Evolutionary conservation across 2,888 invertebrate species (phyloP), one percentile per base, ranked within the genome.

Genomic region (Tenthredo notha): DNA sequence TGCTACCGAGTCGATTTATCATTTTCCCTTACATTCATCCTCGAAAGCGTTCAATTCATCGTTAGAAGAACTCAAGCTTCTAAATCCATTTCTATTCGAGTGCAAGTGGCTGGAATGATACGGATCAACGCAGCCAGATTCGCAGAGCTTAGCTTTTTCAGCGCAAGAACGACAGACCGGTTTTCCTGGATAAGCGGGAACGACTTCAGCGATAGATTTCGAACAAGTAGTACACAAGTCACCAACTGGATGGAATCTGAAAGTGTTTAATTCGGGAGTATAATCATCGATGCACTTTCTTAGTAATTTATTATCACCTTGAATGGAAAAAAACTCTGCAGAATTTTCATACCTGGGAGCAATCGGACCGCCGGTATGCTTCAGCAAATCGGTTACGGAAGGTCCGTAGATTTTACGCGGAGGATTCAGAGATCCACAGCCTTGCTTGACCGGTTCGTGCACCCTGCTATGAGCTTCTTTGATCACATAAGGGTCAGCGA

Each of bases 161-260:
- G 58, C 75, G 58, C 86, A 86, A n/a, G 12, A 5, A 12, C 4
- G 67, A 50, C 89, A 90, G 7, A 78, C 65, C 15, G 86, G 78
- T 85, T 88, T 88, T 0, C 87, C 90, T 37, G 91, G 91, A 80
- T 88, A 86, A 5, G 90, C 91, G 1, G 91, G 90, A 2, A 83
- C 86, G 1, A 91, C 90, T 84, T 78, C 82, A 15, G 75, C 33
- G 82, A 85, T 18, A 21, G 29, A 33, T 18, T 47, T 65, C 7
- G 6, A 5, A 37, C 82, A 58, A 9, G 75, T 12, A 9, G 87
- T 84, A 83, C 91, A 90, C n/a, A 90, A 75, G 50, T 90, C 90
- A 18, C 89, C 90, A 40, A 91, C 85, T 25, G 85, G 85, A 5
- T 29, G 54, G 47, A 85, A 70, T 7, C 91, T 91, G 84, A 3